These are phyloP conservation scores for Bergia sp. DNA, from an alignment of 92 coral and sea anemone genomes.

Conservation along the genomic window DNA sequence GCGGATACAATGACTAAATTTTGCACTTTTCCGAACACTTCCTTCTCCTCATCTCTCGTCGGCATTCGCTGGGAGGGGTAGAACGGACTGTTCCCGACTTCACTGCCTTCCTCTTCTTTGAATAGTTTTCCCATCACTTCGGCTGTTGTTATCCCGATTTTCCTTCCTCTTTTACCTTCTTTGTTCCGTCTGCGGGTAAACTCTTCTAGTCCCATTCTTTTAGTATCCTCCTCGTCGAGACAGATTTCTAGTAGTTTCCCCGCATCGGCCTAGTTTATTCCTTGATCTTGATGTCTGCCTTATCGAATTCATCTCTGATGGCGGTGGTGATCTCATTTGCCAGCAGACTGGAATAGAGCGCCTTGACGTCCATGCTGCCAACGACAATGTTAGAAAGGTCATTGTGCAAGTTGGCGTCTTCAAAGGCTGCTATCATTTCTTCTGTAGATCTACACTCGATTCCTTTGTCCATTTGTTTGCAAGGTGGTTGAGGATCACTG, in stretches of 20 bases:
- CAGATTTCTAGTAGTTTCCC: too few relatives aligned
- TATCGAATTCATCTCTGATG: background rate
- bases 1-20: background rate
- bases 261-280: too few relatives aligned
- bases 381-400: background rate
- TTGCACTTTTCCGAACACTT: background rate
- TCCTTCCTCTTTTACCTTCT: background rate
- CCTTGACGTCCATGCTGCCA: background rate
- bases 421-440: background rate
- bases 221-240: background rate
- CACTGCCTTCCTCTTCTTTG: background rate
- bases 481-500: slow-evolving; percentile 5
- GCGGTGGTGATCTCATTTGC: background rate
- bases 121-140: background rate
- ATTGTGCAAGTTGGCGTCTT: background rate
- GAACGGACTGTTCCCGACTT: background rate
- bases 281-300: too few relatives aligned
- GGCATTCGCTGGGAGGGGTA: background rate
- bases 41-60: background rate
- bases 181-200: background rate
- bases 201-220: background rate
- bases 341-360: background rate
- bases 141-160: background rate
- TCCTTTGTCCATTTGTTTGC: background rate
- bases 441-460: background rate